phyloP scores from a whole-genome alignment of 2,113 vertebrate species.

The Mesocricetus auratus region DNA sequence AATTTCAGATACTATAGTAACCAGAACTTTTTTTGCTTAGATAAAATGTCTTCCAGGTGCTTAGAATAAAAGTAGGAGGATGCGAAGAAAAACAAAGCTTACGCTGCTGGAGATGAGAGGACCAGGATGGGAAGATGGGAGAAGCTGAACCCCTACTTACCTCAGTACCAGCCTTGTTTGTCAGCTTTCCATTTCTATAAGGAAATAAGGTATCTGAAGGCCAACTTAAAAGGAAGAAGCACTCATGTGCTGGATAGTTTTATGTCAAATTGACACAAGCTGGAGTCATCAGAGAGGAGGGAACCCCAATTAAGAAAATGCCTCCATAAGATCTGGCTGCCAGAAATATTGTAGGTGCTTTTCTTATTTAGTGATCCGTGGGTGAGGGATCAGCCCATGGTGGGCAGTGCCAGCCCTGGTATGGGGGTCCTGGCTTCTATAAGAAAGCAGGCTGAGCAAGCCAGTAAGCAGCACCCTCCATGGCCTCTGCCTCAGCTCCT shows the following conservation, averaged over 20 bases:
- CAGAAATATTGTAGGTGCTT: background rate
- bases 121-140: background rate
- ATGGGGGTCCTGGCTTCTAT: background rate
- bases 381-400: background rate
- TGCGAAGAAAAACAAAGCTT: background rate
- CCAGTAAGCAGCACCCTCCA: background rate
- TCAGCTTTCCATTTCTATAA: background rate
- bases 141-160: background rate
- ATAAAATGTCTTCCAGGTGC: background rate
- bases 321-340: background rate
- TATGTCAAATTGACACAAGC: background rate
- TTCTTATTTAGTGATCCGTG: background rate
- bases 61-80: background rate
- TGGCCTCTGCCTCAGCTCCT: background rate
- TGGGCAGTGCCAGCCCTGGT: background rate
- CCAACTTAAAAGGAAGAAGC: background rate
- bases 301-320: background rate
- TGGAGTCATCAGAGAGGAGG: background rate
- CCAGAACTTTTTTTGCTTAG: background rate
- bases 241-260: background rate
- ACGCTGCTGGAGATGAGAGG: background rate
- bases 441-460: background rate
- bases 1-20: conserved; percentile 15
- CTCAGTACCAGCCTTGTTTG: background rate
- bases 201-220: background rate